These are phyloP conservation scores for Perccottus glenii DNA, from an alignment of 2,113 vertebrate species.

Conservation along the genomic window DNA sequence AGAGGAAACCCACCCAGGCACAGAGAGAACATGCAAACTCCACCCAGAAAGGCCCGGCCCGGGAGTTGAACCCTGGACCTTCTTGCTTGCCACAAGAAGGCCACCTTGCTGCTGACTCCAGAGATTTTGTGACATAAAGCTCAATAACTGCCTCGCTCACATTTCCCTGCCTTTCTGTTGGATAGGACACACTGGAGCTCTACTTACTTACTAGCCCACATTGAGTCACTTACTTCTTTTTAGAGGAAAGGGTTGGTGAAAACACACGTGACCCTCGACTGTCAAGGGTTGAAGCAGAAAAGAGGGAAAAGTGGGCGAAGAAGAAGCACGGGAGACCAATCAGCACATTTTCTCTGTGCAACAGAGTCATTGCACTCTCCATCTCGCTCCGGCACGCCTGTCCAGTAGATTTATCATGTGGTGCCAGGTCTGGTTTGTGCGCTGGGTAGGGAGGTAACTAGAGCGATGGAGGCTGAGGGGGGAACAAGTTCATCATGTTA, in stretches of 20 bases:
- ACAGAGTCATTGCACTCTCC: conserved; percentile 7
- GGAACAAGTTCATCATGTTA: conserved; percentile 81
- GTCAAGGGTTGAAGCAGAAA: neutral
- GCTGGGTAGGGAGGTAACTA: conserved; percentile 51
- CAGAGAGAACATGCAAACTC: no score
- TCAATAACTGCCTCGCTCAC: no score
- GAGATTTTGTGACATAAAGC: no score
- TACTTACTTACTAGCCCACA: no score
- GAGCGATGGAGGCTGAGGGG: conserved; percentile 57
- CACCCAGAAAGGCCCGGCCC: no score
- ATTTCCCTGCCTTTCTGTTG: no score
- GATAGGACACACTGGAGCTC: no score
- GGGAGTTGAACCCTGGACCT: no score
- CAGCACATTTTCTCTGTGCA: conserved; percentile 17
- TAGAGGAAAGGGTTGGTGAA: neutral
- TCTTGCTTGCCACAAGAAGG: no score
- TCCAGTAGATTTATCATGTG: conserved; percentile 58
- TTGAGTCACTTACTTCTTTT: no score
- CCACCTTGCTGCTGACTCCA: no score
- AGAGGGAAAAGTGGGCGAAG: neutral
- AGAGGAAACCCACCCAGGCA: no score
- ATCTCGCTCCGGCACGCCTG: conserved; percentile 21
- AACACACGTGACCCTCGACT: conserved; percentile 6
- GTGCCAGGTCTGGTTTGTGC: conserved; percentile 47
- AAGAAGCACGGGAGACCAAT: conserved; percentile 25